Base-by-base conservation (phyloP, 2,888 invertebrate genomes). In the Sinhomidia bicolor region DNA sequence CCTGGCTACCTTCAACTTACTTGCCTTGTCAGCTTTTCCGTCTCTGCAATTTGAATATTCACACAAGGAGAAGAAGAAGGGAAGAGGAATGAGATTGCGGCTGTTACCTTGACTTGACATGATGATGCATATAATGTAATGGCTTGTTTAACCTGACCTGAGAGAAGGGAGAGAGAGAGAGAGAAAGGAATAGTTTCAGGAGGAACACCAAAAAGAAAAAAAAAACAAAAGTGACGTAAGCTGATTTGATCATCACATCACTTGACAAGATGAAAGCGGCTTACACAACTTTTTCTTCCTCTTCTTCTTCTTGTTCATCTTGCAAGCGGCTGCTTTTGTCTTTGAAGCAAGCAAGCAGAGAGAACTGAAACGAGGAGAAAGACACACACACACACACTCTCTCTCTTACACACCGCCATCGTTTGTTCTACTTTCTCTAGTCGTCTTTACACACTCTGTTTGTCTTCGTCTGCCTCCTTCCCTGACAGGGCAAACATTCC, bases 261-360 rank as follows among this genome's bases (percentile, higher is more conserved):
- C 76, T 76, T 76, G 76, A 76, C 76, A 76, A 76, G 76, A 54
- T 54, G 76, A 76, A 74, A 76, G 76, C 76, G 76, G 76, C 76
- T 76, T 76, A 68, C 62, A 76, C 74, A 74, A 76, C 29, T 76
- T 76, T 76, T 76, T 14, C 23, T 41, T 41, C 68, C 20, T 9
- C 41, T 20, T 71, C 12, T 44, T 44, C 23, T 17, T 23, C 68
- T n/a, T n/a, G n/a, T n/a, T n/a, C n/a, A n/a, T n/a, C n/a, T n/a
- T n/a, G n/a, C n/a, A n/a, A n/a, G n/a, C n/a, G n/a, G n/a, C n/a
- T n/a, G n/a, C n/a, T n/a, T n/a, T n/a, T n/a, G n/a, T n/a, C n/a
- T n/a, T n/a, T n/a, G n/a, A n/a, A n/a, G n/a, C n/a, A n/a, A n/a
- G n/a, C n/a, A n/a, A n/a, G n/a, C n/a, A n/a, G n/a, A n/a, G n/a